Conservation (phyloP, 1,140 invertebrate genomes). For the Portunus trituberculatus region DNA sequence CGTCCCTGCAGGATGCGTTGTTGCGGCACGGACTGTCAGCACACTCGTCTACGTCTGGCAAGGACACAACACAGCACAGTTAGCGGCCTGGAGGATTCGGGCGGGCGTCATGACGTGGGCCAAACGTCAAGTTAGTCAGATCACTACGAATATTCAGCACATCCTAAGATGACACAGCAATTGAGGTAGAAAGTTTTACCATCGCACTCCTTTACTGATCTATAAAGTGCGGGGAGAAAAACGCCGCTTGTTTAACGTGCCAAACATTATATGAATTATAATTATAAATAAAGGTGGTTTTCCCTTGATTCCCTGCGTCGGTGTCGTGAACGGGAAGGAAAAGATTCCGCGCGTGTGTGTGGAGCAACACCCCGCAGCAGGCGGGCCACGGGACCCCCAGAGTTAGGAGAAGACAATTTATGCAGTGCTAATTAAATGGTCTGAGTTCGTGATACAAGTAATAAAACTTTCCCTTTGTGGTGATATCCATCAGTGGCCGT, state of each 20-base stretch:
- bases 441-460: background rate
- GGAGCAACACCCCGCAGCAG: background rate
- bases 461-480: constrained; percentile 4
- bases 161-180: background rate
- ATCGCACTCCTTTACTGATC: background rate
- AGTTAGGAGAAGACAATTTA: background rate
- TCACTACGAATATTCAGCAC: background rate
- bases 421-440: background rate
- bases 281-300: background rate
- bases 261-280: background rate
- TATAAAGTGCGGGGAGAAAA: background rate
- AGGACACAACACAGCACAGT: background rate
- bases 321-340: background rate
- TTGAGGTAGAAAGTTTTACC: background rate
- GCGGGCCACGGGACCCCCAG: background rate
- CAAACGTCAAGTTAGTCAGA: background rate
- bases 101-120: background rate
- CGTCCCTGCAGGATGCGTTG: constrained; percentile 79
- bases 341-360: background rate
- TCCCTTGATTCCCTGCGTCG: background rate
- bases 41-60: constrained; percentile 79
- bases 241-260: background rate
- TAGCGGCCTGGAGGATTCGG: background rate
- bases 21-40: constrained; percentile 79
- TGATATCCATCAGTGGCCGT: background rate